Evolutionary conservation across 2,888 invertebrate species (phyloP).

Genomic region (Coenonympha arcania): DNA sequence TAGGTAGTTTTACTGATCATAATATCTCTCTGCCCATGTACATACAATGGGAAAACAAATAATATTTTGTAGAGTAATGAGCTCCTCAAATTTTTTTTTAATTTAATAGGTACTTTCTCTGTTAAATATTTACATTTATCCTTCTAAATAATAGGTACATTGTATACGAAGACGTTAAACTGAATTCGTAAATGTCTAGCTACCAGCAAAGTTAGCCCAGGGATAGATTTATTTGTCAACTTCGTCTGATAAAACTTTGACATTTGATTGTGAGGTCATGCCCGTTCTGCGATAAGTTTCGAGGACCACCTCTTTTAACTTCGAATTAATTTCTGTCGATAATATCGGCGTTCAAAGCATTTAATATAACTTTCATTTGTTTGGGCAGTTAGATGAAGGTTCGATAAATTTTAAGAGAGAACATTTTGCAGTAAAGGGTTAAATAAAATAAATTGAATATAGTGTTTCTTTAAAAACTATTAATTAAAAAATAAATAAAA

Average conservation of each 20-base stretch:
- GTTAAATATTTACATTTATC: too few relatives aligned
- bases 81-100: too few relatives aligned
- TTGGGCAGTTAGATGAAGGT: not conserved
- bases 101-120: too few relatives aligned
- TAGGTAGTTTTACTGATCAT: too few relatives aligned
- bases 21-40: too few relatives aligned
- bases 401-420: not conserved
- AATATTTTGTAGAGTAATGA: too few relatives aligned
- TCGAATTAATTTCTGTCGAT: slow-evolving; percentile 45
- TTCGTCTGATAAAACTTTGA: slow-evolving; percentile 69
- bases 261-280: slow-evolving; percentile 68
- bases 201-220: slow-evolving; percentile 56
- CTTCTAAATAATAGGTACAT: not conserved
- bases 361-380: slow-evolving; percentile 1
- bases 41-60: too few relatives aligned
- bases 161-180: not conserved
- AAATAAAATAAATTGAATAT: not conserved
- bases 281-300: slow-evolving; percentile 49
- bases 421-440: not conserved
- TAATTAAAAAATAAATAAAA: too few relatives aligned
- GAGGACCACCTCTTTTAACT: slow-evolving; percentile 42
- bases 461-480: not conserved
- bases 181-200: slow-evolving; percentile 11
- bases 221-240: slow-evolving; percentile 69
- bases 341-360: slow-evolving; percentile 17